Base-by-base conservation (phyloP, 2,888 invertebrate genomes). In the Pilophorus perplexus region DNA sequence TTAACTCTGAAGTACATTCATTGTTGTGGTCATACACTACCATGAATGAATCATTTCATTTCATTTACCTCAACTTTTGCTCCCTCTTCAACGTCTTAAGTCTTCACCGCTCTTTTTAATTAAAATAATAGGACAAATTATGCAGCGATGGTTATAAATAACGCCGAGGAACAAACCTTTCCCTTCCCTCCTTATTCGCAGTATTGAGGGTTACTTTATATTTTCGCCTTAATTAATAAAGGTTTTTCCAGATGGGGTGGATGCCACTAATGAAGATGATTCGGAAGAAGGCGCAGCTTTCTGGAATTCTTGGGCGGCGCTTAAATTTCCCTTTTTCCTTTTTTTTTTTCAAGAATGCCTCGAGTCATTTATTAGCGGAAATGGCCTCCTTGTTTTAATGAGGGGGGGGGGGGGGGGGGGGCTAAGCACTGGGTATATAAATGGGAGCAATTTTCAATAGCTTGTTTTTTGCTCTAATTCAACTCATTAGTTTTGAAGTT, bases 41-140 rank as follows among this genome's bases (percentile, higher is more conserved):
- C n/a, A n/a, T n/a, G n/a, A n/a, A n/a, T n/a, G n/a, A n/a, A n/a
- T n/a, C n/a, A n/a, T n/a, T n/a, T n/a, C n/a, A n/a, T n/a, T n/a
- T n/a, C n/a, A n/a, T n/a, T n/a, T n/a, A n/a, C n/a, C n/a, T n/a
- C n/a, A n/a, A n/a, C n/a, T n/a, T n/a, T n/a, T n/a, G n/a, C n/a
- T n/a, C n/a, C n/a, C n/a, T n/a, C n/a, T n/a, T n/a, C n/a, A n/a
- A n/a, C n/a, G n/a, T n/a, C n/a, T n/a, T n/a, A n/a, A n/a, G n/a
- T n/a, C n/a, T n/a, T n/a, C n/a, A n/a, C 59, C 25, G 40, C 59
- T 42, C 52, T 27, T 59, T 59, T 59, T 59, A 59, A 59, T 59
- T 59, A 59, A 59, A 59, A 59, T 59, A 59, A 59, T 59, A 59
- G 59, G 27, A 59, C 42, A 59, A 59, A 59, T 59, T 42, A 42